A percentile compares a stretch with the other conserved stretches of the same genome.
Evolutionary conservation across 1,140 invertebrate genomes (phyloP).

Genomic region (Prorops nasuta): DNA sequence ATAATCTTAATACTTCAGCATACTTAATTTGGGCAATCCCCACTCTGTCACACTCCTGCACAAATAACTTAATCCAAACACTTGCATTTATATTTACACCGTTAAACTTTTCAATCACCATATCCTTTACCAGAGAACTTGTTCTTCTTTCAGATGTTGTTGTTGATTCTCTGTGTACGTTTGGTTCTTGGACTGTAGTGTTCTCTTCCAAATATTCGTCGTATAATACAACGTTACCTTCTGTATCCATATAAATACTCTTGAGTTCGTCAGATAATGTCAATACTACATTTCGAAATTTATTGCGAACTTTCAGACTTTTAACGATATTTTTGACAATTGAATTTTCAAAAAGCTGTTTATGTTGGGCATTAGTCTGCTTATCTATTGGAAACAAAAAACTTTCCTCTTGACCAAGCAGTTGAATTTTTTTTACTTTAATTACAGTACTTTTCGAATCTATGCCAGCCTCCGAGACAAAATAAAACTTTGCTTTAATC

Average conservation of each 20-base stretch:
- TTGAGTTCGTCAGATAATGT: not conserved
- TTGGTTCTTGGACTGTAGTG: not conserved
- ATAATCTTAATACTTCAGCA: not conserved
- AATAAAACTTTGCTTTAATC: not conserved
- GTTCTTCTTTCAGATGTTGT: not conserved
- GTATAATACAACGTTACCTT: too few species aligned
- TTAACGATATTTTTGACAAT: too few species aligned
- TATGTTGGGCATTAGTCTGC: not conserved
- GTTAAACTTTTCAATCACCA: slow-evolving; percentile 5
- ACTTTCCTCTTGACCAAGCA: not conserved
- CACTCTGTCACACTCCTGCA: slow-evolving; percentile 5
- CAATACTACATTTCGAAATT: not conserved
- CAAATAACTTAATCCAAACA: slow-evolving; percentile 7
- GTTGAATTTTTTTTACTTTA: not conserved
- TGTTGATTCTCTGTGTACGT: not conserved
- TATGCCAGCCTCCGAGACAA: too few species aligned
- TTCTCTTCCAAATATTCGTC: not conserved
- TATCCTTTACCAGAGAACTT: not conserved
- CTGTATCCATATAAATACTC: too few species aligned
- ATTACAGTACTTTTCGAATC: not conserved
- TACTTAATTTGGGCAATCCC: too few species aligned
- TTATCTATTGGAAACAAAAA: not conserved
- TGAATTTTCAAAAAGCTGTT: not conserved
- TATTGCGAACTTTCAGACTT: too few species aligned
- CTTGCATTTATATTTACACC: slow-evolving; percentile 5